Evolutionary conservation across 2,888 invertebrate species (phyloP).

Genomic region (Epirrhoe tristata): DNA sequence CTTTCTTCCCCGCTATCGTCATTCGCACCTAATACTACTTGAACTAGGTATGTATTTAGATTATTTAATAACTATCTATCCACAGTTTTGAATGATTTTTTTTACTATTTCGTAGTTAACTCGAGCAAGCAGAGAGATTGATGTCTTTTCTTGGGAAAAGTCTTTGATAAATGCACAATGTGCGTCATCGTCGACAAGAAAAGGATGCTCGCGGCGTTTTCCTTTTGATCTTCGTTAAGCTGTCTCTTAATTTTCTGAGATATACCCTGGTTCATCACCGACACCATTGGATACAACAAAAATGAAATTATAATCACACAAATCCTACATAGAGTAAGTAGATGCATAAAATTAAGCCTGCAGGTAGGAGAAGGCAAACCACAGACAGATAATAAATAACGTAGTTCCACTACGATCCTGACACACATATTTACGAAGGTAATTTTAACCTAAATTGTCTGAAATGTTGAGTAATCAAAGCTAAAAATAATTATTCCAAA

Average conservation of each 20-base stretch:
- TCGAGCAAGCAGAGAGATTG: background rate
- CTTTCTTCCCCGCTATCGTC: too few species aligned
- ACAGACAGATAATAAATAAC: too few species aligned
- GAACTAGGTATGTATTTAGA: too few species aligned
- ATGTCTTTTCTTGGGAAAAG: background rate
- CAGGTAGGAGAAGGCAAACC: too few species aligned
- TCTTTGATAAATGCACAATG: slow-evolving; percentile 3
- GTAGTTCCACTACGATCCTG: too few species aligned
- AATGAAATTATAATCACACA: background rate
- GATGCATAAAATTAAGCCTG: too few species aligned
- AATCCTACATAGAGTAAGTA: background rate
- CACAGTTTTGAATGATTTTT: background rate
- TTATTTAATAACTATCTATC: too few species aligned
- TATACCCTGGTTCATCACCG: background rate
- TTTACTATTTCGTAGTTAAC: background rate
- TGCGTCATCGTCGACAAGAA: slow-evolving; percentile 2
- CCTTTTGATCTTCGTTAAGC: background rate
- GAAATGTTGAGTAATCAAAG: too few species aligned
- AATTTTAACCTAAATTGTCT: too few species aligned
- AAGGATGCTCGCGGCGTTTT: background rate
- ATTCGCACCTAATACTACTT: too few species aligned
- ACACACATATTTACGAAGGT: too few species aligned
- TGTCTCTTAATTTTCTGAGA: background rate
- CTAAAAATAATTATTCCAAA: background rate
- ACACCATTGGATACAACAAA: background rate